Conservation (phyloP, 2,113 vertebrate species). For the Hymenochirus boettgeri region DNA sequence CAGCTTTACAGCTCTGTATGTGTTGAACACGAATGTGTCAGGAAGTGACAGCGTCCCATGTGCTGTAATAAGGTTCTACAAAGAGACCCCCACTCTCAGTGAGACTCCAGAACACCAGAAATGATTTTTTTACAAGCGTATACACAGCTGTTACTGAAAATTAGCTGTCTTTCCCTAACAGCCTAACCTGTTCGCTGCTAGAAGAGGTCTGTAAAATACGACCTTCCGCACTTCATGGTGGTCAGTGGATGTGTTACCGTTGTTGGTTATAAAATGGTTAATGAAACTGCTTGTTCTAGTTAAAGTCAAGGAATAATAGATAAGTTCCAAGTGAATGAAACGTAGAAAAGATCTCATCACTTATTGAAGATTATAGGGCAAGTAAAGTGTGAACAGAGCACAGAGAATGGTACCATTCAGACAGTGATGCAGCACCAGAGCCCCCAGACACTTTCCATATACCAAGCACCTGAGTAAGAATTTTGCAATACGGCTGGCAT, state of each 20-base stretch:
- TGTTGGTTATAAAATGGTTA: too few relatives aligned
- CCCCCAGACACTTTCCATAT: too few relatives aligned
- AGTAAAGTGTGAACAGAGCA: too few relatives aligned
- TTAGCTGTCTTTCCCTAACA: constrained; percentile 23
- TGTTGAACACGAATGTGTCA: constrained; percentile 15
- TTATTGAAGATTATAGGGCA: too few relatives aligned
- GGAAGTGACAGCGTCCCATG: constrained; percentile 7
- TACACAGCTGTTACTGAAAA: constrained; percentile 23
- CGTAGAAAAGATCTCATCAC: too few relatives aligned
- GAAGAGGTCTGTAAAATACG: background rate
- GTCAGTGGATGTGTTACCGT: background rate
- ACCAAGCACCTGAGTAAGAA: too few relatives aligned
- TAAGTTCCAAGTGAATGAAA: too few relatives aligned
- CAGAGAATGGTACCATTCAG: too few relatives aligned
- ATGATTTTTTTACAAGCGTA: constrained; percentile 22
- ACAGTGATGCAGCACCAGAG: too few relatives aligned
- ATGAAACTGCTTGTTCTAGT: too few relatives aligned
- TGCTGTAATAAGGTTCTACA: constrained; percentile 4
- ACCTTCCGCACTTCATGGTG: constrained; percentile 1
- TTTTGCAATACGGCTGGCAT: too few relatives aligned
- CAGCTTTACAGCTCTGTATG: constrained; percentile 13
- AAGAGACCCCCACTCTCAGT: constrained; percentile 3
- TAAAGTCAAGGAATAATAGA: too few relatives aligned
- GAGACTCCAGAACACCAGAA: constrained; percentile 1
- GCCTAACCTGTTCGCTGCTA: constrained; percentile 12